Evolutionary conservation across 23 tunicate species (phyloP).

Genomic region (Trididemnum clinides): DNA sequence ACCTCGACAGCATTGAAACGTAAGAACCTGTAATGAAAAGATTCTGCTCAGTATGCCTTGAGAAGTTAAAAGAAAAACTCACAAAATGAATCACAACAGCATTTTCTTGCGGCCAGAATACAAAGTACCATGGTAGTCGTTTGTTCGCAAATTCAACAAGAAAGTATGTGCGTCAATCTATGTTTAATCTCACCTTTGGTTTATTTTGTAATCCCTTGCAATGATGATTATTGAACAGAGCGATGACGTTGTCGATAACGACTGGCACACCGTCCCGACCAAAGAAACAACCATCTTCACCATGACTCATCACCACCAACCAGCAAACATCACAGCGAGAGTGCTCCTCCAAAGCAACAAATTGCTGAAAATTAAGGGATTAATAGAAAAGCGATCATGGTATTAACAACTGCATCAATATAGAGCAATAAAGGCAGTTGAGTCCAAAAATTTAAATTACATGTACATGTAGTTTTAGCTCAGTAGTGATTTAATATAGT

Average conservation of each 20-base stretch:
- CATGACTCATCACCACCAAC: conserved; percentile 81
- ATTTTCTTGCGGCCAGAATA: no score
- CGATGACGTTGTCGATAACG: conserved; percentile 37
- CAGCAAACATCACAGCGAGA: conserved; percentile 27
- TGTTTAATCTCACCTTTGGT: conserved; percentile 95
- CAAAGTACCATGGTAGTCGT: no score
- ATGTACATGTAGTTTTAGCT: no score
- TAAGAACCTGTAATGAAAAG: conserved; percentile 42
- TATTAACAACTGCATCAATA: no score
- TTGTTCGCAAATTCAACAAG: no score
- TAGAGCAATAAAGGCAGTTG: no score
- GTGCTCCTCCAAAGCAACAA: conserved; percentile 61
- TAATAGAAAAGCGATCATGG: no score
- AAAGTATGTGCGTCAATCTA: no score
- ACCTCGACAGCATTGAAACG: conserved; percentile 86
- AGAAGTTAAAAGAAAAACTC: no score
- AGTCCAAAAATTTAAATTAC: no score
- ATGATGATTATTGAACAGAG: conserved; percentile 68
- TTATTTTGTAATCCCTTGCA: conserved; percentile 83
- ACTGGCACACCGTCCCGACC: conserved; percentile 71
- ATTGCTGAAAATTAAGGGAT: conserved; percentile 58
- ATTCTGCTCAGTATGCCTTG: no score
- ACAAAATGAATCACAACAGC: background rate
- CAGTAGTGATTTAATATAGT: no score
- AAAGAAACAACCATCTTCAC: conserved; percentile 62